Conservation (phyloP, 2,888 invertebrate genomes). For the Pyrochroa serraticornis region DNA sequence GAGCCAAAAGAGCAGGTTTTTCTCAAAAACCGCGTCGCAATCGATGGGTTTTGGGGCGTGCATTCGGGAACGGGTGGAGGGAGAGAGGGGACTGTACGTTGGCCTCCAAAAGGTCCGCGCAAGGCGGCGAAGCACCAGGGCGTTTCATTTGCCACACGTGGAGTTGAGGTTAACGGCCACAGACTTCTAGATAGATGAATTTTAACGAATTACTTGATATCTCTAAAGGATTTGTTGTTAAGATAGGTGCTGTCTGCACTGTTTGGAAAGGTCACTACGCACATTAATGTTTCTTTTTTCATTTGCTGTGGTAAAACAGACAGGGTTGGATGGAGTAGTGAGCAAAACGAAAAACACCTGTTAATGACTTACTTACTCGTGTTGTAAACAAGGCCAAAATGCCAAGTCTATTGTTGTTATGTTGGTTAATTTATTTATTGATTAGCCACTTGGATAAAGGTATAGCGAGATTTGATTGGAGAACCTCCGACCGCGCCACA, state of each 20-base stretch:
- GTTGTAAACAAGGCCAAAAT: too few relatives aligned
- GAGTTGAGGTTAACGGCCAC: constrained; percentile 18
- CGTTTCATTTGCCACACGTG: constrained; percentile 32
- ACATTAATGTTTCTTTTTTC: too few relatives aligned
- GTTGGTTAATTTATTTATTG: too few relatives aligned
- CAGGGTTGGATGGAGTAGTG: not conserved
- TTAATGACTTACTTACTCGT: too few relatives aligned
- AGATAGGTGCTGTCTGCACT: constrained; percentile 29
- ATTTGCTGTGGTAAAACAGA: too few relatives aligned
- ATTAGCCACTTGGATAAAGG: too few relatives aligned
- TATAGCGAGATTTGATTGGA: too few relatives aligned
- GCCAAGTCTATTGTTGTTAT: too few relatives aligned
- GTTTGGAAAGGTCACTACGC: constrained; percentile 28
- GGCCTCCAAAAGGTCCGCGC: constrained; percentile 51
- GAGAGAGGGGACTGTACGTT: constrained; percentile 38
- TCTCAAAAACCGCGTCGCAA: constrained; percentile 3
- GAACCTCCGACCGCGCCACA: too few relatives aligned
- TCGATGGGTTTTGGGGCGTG: constrained; percentile 18
- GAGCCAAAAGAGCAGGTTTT: constrained; percentile 2
- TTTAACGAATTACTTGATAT: constrained; percentile 16
- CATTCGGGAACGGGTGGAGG: constrained; percentile 18
- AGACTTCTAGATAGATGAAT: constrained; percentile 10
- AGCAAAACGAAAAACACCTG: too few relatives aligned
- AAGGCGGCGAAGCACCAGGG: constrained; percentile 52
- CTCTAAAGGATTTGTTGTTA: constrained; percentile 30